A percentile compares a stretch with the other conserved stretches of the same genome.
Conservation (phyloP, 2,797 vertebrate genomes). For the Euthynnus affinis region DNA sequence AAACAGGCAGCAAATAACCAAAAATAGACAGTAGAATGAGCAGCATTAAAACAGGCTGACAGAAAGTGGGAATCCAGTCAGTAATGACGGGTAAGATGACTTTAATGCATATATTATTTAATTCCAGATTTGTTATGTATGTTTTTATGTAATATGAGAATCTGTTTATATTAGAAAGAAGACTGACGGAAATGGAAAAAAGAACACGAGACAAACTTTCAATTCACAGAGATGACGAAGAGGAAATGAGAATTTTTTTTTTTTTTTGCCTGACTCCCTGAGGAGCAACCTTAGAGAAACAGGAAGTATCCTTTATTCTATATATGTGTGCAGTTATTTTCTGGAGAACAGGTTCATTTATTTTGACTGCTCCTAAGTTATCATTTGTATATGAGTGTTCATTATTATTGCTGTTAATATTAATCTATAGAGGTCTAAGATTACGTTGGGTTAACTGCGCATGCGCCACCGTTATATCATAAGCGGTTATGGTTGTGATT, state of each 20-base stretch:
- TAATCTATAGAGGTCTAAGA: too few relatives aligned
- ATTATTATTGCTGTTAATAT: too few relatives aligned
- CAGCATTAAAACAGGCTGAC: not conserved
- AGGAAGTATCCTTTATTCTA: too few relatives aligned
- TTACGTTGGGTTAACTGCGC: too few relatives aligned
- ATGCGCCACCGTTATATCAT: too few relatives aligned
- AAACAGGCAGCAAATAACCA: not conserved
- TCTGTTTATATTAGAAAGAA: conserved; percentile 8
- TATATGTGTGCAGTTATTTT: too few relatives aligned
- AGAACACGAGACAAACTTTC: not conserved
- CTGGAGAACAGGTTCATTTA: too few relatives aligned
- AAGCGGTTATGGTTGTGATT: too few relatives aligned
- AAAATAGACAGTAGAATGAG: not conserved
- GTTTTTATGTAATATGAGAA: conserved; percentile 14
- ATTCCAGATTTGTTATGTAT: not conserved
- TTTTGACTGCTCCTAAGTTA: too few relatives aligned
- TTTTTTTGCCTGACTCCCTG: conserved; percentile 30
- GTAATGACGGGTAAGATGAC: not conserved
- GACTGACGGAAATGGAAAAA: not conserved
- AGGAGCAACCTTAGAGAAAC: conserved; percentile 41
- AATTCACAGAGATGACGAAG: not conserved
- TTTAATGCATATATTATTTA: too few relatives aligned
- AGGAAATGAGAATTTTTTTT: too few relatives aligned
- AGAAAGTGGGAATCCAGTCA: not conserved
- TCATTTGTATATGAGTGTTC: too few relatives aligned